Evolutionary conservation across 2,888 invertebrate genomes (phyloP).

Genomic region (Tholera decimalis): DNA sequence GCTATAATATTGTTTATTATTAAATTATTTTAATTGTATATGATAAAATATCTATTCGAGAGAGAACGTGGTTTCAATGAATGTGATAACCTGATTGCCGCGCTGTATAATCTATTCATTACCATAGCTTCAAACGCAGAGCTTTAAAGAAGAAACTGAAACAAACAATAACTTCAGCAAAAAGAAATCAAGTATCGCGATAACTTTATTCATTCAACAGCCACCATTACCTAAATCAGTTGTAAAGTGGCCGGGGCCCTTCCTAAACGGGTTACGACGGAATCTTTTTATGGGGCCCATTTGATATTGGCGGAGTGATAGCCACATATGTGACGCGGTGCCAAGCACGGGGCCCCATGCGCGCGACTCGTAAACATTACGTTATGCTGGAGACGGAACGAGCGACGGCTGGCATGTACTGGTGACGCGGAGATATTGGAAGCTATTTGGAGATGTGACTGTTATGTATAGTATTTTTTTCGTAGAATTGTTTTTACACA

Average conservation of each 20-base stretch:
- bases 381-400: constrained; percentile 41
- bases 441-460: not conserved
- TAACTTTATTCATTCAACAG: constrained; percentile 49
- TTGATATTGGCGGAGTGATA: constrained; percentile 68
- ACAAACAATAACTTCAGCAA: constrained; percentile 1
- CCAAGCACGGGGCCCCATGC: constrained; percentile 57
- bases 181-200: constrained; percentile 20
- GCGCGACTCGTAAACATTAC: constrained; percentile 58
- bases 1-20: no score
- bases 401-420: not conserved
- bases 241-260: constrained; percentile 60
- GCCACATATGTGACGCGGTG: constrained; percentile 66
- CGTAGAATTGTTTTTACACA: no score
- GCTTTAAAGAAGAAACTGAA: not conserved
- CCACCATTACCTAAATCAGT: constrained; percentile 59
- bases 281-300: constrained; percentile 64
- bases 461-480: no score
- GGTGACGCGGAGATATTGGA: constrained; percentile 10
- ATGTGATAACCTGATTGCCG: no score
- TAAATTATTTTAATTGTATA: no score
- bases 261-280: constrained; percentile 44
- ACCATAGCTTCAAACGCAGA: no score
- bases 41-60: no score
- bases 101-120: no score
- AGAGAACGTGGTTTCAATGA: no score